Base-by-base conservation (phyloP, 2,113 vertebrate genomes). In the Charina bottae region DNA sequence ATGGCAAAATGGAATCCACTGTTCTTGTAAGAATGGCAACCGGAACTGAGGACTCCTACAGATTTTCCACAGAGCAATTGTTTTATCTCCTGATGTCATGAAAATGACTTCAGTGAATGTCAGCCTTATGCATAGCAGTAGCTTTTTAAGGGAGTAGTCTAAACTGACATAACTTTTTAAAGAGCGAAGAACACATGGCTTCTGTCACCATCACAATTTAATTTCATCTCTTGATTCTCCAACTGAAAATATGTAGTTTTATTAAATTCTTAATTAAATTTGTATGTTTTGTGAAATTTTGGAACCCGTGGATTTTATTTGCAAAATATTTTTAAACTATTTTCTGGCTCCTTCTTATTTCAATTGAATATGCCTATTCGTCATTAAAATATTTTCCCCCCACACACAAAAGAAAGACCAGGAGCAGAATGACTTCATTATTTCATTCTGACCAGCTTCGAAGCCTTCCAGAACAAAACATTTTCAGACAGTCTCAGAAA, bases 1-100 rank as follows among this genome's bases (percentile, higher is more conserved):
- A n/a, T 42, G 60, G 91, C 46, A 78, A 91, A 90, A 89, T 85
- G 53, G 89, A 54, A 90, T 13, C 1, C 12, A 58, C 12, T 46
- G 42, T 56, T 89, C 37, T 28, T 33, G 2, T 6, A 28, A 54
- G 72, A 78, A 53, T 60, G 54, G 42, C 54, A 88, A 90, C 13
- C 58, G 53, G 49, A 92, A 85, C 84, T 33, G 62, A 92, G 54
- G 24, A 78, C 72, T 78, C 56, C 68, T 17, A 2, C n/a, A 90
- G 28, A 83, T 59, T 62, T 85, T 78, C 60, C 42, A 26, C 56
- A 85, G 83, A 62, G 33, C 37, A 46, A 84, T 64, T 93, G 56
- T 90, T 84, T 78, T 54, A 83, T 87, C 56, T 93, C 68, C 88
- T 90, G 5, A 55, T 93, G 86, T 42, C 68, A 62, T 56, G 37